phyloP scores from a whole-genome alignment of 1,140 invertebrate genomes.

The Saxidomus purpurata region DNA sequence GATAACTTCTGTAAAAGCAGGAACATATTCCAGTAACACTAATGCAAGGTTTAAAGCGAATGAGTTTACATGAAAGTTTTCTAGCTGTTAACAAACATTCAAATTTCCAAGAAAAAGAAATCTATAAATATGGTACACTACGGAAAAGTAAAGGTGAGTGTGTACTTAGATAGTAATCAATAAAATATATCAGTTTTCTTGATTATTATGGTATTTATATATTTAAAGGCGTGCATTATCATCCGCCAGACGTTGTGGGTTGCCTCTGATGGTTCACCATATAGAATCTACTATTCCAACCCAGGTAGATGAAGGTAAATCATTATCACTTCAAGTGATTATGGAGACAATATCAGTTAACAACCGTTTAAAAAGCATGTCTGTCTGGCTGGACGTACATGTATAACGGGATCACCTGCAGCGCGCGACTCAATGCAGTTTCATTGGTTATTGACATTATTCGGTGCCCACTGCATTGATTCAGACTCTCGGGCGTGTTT shows the following conservation, averaged over 20 bases:
- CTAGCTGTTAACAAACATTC: no score
- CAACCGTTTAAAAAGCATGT: not conserved
- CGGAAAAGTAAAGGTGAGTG: no score
- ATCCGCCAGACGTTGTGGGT: conserved; percentile 66
- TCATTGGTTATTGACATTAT: not conserved
- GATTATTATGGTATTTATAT: not conserved
- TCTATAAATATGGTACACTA: no score
- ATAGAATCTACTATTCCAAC: conserved; percentile 75
- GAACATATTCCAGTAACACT: no score
- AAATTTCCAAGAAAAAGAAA: no score
- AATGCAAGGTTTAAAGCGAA: no score
- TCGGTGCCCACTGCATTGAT: not conserved
- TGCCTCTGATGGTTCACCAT: conserved; percentile 83
- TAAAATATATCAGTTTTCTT: no score
- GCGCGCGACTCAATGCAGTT: not conserved
- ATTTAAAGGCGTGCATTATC: conserved; percentile 77
- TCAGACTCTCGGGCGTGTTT: no score
- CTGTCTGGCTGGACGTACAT: not conserved
- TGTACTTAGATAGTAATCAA: no score
- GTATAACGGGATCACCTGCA: not conserved
- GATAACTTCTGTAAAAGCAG: no score
- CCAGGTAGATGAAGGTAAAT: conserved; percentile 44
- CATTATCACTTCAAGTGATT: not conserved
- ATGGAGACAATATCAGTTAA: not conserved
- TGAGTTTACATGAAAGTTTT: no score